Evolutionary conservation across 2,113 vertebrate genomes (phyloP).

Genomic region (Chunga burmeisteri): DNA sequence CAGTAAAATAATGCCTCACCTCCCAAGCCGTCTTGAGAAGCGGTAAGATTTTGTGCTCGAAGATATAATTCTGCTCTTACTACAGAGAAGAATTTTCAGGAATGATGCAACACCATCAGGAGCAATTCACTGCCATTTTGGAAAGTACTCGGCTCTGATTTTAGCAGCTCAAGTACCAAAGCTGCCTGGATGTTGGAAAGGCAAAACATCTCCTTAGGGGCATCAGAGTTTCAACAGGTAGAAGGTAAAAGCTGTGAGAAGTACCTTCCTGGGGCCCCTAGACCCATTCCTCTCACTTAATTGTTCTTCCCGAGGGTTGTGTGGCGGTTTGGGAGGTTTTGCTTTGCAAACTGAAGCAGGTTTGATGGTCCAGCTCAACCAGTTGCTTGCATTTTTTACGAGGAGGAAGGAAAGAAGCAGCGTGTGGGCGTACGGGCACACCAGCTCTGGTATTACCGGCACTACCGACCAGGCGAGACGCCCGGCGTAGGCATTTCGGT

Average conservation of each 20-base stretch:
- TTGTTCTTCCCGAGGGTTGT: neutral
- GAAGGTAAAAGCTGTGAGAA: neutral
- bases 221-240: neutral
- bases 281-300: neutral
- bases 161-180: neutral
- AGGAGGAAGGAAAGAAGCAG: neutral
- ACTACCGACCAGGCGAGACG: neutral
- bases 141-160: neutral
- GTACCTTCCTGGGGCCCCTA: rapidly evolving
- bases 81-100: neutral
- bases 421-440: rapidly evolving
- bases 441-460: neutral
- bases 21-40: neutral
- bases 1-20: neutral
- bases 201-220: neutral
- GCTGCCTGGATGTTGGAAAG: neutral
- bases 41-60: neutral
- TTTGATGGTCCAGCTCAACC: neutral
- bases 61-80: neutral
- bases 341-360: neutral
- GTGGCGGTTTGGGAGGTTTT: neutral
- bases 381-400: neutral
- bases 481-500: neutral
- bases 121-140: neutral
- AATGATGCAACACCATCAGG: neutral